Evolutionary conservation across 2,797 vertebrate genomes (phyloP).

Genomic region (Austrolebias charrua): DNA sequence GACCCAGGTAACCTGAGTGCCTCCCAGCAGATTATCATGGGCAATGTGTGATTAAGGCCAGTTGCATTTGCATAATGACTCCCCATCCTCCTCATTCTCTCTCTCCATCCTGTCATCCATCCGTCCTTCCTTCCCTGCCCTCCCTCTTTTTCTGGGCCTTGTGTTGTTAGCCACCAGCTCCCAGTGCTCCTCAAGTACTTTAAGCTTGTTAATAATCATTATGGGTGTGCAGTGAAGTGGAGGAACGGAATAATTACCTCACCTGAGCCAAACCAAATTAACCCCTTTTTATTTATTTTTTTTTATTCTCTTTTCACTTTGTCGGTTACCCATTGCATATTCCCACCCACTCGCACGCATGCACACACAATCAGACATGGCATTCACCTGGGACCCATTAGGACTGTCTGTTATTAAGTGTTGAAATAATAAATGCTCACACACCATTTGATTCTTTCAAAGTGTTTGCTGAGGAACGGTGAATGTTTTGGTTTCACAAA

Average conservation of each 20-base stretch:
- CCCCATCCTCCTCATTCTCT: conserved; percentile 77
- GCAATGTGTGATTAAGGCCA: conserved; percentile 87
- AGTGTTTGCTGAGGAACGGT: conserved; percentile 52
- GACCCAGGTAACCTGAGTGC: conserved; percentile 82
- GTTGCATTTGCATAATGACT: conserved; percentile 96
- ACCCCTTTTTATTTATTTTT: conserved; percentile 74
- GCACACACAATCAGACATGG: conserved; percentile 58
- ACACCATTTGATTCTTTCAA: conserved; percentile 71
- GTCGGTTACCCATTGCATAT: conserved; percentile 70
- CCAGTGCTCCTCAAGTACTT: conserved; percentile 90
- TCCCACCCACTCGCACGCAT: conserved; percentile 62
- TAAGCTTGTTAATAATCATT: conserved; percentile 99
- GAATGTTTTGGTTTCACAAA: conserved; percentile 23
- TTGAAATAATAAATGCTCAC: conserved; percentile 76
- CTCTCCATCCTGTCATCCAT: conserved; percentile 65
- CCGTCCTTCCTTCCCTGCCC: conserved; percentile 64
- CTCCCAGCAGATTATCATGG: conserved; percentile 87
- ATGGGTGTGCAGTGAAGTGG: conserved; percentile 95
- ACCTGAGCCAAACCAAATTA: conserved; percentile 99
- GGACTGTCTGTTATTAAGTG: conserved; percentile 78
- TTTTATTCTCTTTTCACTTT: conserved; percentile 66
- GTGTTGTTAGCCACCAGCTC: conserved; percentile 90
- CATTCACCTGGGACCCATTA: conserved; percentile 82
- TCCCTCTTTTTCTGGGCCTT: conserved; percentile 62
- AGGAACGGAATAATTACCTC: conserved; percentile 95